Percentiles rank a stretch among this genome's conserved stretches.
These are phyloP conservation scores for Trematocara stigmaticum DNA, from an alignment of 2,113 vertebrate genomes.

Conservation along the genomic window DNA sequence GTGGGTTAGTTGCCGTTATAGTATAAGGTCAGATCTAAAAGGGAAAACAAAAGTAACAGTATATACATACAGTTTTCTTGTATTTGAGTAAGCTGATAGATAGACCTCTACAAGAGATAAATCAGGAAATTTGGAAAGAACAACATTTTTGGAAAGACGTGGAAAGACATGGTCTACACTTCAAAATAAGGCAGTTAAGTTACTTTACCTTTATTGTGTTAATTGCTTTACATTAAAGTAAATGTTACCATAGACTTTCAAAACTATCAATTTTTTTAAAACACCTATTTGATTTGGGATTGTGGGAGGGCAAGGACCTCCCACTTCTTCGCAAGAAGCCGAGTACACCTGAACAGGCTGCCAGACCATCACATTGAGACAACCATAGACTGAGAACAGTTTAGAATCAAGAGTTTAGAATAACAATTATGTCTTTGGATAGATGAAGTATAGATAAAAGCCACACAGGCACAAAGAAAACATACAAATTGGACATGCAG, in stretches of 20 bases:
- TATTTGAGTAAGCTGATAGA: not conserved
- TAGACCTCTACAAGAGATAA: not conserved
- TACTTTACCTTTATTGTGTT: not conserved
- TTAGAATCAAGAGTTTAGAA: not conserved
- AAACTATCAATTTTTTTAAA: not conserved
- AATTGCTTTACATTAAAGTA: not conserved
- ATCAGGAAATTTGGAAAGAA: not conserved
- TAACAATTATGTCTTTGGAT: not conserved
- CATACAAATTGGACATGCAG: not conserved
- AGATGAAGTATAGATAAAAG: not conserved
- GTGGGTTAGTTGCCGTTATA: not conserved
- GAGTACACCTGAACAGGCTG: not conserved
- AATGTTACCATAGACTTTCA: not conserved
- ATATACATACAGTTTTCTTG: not conserved
- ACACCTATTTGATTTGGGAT: not conserved
- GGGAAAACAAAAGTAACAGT: not conserved
- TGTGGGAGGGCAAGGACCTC: not conserved
- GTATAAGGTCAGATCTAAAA: not conserved
- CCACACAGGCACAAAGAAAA: not conserved
- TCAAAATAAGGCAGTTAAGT: not conserved
- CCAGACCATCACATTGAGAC: not conserved
- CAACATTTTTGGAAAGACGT: not conserved
- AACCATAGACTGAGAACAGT: not conserved
- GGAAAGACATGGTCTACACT: not conserved
- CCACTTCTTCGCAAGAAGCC: not conserved